Evolutionary conservation across 2,113 vertebrate species (phyloP).

Genomic region (Merops nubicus): DNA sequence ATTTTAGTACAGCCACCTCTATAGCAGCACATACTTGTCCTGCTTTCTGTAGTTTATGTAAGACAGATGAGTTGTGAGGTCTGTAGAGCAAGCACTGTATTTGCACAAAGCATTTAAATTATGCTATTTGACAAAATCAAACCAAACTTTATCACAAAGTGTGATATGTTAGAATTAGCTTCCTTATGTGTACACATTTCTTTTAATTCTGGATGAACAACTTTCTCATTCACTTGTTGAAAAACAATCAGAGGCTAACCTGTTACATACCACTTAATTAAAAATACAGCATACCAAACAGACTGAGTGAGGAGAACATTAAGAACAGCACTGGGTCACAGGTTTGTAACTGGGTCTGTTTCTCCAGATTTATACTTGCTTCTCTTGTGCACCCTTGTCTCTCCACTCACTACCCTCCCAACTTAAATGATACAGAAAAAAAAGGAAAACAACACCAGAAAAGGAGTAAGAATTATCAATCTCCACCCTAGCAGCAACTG

Average conservation of each 20-base stretch:
- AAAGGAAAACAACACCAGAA: neutral
- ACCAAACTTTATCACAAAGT: neutral
- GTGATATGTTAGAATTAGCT: neutral
- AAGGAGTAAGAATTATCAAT: neutral
- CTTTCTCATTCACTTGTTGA: neutral
- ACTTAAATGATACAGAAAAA: neutral
- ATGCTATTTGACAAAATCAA: neutral
- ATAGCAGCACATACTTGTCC: rapidly evolving
- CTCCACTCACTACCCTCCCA: neutral
- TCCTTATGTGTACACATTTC: neutral
- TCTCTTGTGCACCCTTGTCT: neutral
- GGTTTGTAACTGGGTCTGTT: neutral
- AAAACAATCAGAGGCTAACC: neutral
- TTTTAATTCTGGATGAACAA: neutral
- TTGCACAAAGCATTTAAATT: neutral
- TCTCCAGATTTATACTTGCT: neutral
- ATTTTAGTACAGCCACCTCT: neutral
- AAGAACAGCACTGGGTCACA: neutral
- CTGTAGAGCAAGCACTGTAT: neutral
- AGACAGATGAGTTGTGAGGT: neutral
- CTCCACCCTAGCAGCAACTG: neutral
- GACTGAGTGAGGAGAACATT: neutral
- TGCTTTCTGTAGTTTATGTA: neutral
- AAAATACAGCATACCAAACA: neutral
- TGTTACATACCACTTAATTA: neutral